Conservation (phyloP, 2,113 vertebrate species). For the Panthera leo region DNA sequence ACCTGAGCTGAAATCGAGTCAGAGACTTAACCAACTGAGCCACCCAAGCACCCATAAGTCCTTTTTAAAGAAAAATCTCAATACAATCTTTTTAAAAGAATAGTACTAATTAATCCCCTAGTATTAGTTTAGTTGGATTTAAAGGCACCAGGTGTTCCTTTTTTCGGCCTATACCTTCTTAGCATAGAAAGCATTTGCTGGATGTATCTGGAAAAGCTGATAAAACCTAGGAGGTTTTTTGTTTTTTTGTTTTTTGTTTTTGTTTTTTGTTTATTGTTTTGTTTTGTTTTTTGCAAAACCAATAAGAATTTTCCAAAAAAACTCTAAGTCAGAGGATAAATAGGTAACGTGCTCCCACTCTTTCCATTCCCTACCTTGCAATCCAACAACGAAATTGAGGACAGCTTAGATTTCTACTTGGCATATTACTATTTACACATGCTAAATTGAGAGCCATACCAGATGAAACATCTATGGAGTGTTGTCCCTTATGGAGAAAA, state of each 20-base stretch:
- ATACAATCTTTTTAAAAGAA: neutral
- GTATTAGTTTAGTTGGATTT: neutral
- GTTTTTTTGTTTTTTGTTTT: neutral
- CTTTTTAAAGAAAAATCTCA: slow-evolving; percentile 5
- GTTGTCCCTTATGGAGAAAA: neutral
- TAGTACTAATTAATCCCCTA: neutral
- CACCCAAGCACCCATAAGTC: neutral
- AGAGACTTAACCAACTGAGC: too few relatives aligned
- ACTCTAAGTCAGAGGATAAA: neutral
- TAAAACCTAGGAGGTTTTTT: neutral
- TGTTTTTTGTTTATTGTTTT: neutral
- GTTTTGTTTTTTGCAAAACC: neutral
- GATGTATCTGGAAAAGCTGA: neutral
- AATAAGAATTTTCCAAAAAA: neutral
- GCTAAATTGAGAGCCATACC: neutral
- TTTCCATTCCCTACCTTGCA: neutral
- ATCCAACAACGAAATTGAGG: neutral
- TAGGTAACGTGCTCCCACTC: neutral
- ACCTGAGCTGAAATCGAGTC: too few relatives aligned
- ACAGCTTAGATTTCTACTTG: neutral
- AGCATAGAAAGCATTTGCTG: neutral
- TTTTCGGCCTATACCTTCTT: neutral
- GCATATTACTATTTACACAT: neutral
- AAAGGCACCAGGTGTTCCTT: neutral
- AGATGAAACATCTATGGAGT: neutral